phyloP scores from a whole-genome alignment of 2,797 vertebrate genomes.

The Sitta carolinensis region DNA sequence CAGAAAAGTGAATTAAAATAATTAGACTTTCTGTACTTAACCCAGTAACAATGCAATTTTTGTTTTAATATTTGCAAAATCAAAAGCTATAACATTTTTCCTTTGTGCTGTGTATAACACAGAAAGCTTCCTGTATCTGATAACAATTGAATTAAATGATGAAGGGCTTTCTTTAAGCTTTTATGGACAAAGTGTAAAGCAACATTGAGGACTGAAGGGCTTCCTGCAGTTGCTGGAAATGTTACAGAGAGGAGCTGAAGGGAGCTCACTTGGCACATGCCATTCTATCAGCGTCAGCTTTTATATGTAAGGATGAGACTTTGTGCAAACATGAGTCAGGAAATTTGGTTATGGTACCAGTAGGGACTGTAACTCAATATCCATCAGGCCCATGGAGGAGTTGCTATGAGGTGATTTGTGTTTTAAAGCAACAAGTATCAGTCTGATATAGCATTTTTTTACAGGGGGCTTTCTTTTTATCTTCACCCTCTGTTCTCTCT shows the following conservation, averaged over 20 bases:
- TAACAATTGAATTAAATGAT: not conserved
- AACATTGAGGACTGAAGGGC: not conserved
- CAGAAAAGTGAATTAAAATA: not conserved
- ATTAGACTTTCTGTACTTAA: not conserved
- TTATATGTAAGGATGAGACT: not conserved
- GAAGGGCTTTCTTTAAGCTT: not conserved
- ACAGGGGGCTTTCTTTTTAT: not conserved
- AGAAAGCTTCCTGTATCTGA: not conserved
- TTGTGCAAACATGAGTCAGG: slow-evolving; percentile 40
- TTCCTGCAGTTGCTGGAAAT: not conserved
- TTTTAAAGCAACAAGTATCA: not conserved
- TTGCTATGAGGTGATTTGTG: not conserved
- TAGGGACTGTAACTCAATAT: slow-evolving; percentile 11
- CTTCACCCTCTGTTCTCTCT: not conserved
- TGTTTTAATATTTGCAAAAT: not conserved
- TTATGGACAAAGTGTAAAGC: not conserved
- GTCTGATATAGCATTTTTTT: not conserved
- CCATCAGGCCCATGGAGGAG: not conserved
- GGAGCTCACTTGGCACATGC: not conserved
- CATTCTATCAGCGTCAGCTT: not conserved
- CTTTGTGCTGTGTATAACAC: not conserved
- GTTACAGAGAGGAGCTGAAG: not conserved
- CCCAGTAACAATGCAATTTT: not conserved
- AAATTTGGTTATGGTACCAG: not conserved
- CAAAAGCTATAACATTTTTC: not conserved